phyloP scores from a whole-genome alignment of 2,113 vertebrate genomes.

The Dendropsophus ebraccatus region DNA sequence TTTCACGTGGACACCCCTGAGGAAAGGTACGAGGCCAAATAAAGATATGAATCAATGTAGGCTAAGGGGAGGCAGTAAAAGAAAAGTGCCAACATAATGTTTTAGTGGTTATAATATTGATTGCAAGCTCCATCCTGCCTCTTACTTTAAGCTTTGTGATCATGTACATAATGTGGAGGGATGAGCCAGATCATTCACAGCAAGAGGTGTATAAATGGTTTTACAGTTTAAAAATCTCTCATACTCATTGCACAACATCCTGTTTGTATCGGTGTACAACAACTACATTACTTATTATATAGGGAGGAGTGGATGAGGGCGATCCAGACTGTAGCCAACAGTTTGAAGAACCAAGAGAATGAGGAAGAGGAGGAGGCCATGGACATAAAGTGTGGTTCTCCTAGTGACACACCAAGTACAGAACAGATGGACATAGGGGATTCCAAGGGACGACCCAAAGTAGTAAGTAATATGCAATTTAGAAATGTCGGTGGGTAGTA shows the following conservation, averaged over 20 bases:
- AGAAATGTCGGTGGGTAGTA: neutral
- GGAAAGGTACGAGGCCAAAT: slow-evolving; percentile 75
- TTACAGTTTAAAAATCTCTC: too few relatives aligned
- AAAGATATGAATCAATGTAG: neutral
- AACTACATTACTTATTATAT: neutral
- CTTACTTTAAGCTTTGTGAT: too few relatives aligned
- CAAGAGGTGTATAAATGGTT: too few relatives aligned
- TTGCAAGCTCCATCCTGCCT: too few relatives aligned
- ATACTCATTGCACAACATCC: neutral
- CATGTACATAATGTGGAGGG: too few relatives aligned
- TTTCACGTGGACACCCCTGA: slow-evolving; percentile 91
- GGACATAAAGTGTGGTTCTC: slow-evolving; percentile 87
- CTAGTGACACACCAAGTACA: slow-evolving; percentile 74
- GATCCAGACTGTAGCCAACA: slow-evolving; percentile 91
- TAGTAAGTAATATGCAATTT: slow-evolving; percentile 73
- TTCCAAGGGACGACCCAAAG: slow-evolving; percentile 84
- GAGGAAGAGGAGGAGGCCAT: slow-evolving; percentile 75
- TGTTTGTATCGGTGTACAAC: neutral
- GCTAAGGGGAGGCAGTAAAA: too few relatives aligned
- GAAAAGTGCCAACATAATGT: too few relatives aligned
- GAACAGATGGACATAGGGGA: slow-evolving; percentile 89
- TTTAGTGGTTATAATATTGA: too few relatives aligned
- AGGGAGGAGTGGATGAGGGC: slow-evolving; percentile 94
- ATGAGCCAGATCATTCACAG: too few relatives aligned
- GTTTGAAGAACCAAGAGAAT: slow-evolving; percentile 82